Evolutionary conservation across 2,797 vertebrate species (phyloP).

Genomic region (Rhadinocentrus ornatus): DNA sequence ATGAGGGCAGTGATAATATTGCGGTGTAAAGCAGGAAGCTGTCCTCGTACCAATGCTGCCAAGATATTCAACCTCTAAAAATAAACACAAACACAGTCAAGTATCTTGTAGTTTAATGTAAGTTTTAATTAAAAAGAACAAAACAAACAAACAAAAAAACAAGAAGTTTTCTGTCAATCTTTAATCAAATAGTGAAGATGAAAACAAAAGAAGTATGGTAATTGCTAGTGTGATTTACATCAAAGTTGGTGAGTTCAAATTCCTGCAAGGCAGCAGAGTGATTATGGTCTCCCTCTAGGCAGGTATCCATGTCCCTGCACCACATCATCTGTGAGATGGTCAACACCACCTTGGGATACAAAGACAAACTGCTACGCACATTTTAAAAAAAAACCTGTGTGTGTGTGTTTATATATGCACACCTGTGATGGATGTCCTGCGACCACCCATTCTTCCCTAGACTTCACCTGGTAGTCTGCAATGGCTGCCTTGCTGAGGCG

Average conservation of each 20-base stretch:
- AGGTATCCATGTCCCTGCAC: constrained; percentile 87
- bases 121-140: not conserved
- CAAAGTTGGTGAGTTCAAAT: constrained; percentile 87
- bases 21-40: constrained; percentile 86
- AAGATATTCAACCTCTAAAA: constrained; percentile 88
- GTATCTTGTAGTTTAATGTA: not conserved
- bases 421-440: constrained; percentile 88
- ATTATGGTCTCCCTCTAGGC: constrained; percentile 79
- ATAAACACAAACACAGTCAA: constrained; percentile 14
- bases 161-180: not conserved
- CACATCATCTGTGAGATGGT: constrained; percentile 92
- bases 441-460: constrained; percentile 84
- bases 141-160: no score
- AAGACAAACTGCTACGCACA: constrained; percentile 11
- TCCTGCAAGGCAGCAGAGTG: constrained; percentile 79
- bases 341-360: constrained; percentile 84
- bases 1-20: constrained; percentile 91
- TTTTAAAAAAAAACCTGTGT: not conserved
- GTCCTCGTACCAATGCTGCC: constrained; percentile 86
- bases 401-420: not conserved
- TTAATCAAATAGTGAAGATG: not conserved
- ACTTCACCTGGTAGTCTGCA: constrained; percentile 83
- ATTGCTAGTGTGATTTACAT: constrained; percentile 69
- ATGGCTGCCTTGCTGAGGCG: constrained; percentile 87
- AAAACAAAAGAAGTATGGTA: not conserved